Base-by-base conservation (phyloP, 2,888 invertebrate species). In the Zhuqinia jingwanae region DNA sequence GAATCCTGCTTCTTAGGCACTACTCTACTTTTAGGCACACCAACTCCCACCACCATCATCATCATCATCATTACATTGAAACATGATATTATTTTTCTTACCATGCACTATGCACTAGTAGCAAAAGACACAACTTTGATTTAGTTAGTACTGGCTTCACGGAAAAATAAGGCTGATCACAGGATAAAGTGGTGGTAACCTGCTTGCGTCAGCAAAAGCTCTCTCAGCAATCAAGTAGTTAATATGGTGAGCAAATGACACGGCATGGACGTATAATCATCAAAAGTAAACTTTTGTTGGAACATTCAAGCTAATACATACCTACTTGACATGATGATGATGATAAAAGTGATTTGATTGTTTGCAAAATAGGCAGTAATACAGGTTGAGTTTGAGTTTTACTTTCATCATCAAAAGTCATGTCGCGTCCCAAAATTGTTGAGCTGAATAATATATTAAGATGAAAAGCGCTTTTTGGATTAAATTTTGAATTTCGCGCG, bases 21-120 rank as follows among this genome's bases (percentile, higher is more conserved):
- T 77, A 36, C 58, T 53, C 53, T 36, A 50, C 75, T 45, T 70
- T 47, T 70, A 70, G 70, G 47, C 70, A 70, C 70, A 17, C 22
- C 2, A 65, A 70, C 70, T 70, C 75, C 30, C 75, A 53, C 75
- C 27, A 17, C 30, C 36, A 75, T 13, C 47, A 47, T 15, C 45
- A 47, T 25, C 70, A 20, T 22, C 47, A 70, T 47, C 42, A 65
- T 20, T 10, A 8, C 22, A 70, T 47, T 70, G 70, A 20, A 47
- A 70, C 70, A 47, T 47, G 70, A 70, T 45, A 70, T 56, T 22
- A 56, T 70, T 47, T 45, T 45, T 70, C 22, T 36, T 6, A 47
- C 8, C 22, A 70, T 8, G 36, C 65, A 65, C 36, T 17, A 15
- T 8, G 8, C 5, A 65, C 8, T 11, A 56, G 20, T 22, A 60